Evolutionary conservation across 2,797 vertebrate genomes (phyloP).

Genomic region (Trichosurus vulpecula): DNA sequence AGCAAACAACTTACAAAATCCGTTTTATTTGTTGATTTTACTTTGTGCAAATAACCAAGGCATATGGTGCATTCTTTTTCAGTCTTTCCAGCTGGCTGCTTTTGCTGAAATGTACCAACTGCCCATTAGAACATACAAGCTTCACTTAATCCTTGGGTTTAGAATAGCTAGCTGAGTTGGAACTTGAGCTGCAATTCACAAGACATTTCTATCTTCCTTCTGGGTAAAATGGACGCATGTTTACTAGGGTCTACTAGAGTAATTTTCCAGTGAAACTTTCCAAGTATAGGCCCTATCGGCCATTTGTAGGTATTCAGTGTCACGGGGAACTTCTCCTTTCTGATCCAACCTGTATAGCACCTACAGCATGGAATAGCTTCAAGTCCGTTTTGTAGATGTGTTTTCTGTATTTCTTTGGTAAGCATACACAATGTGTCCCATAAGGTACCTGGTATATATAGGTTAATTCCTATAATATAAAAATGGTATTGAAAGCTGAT

Average conservation of each 20-base stretch:
- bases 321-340: conserved; percentile 1
- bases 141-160: conserved; percentile 7
- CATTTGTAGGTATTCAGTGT: neutral
- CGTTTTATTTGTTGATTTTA: conserved; percentile 61
- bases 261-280: conserved; percentile 40
- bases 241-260: neutral
- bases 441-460: neutral
- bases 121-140: neutral
- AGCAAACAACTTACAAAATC: conserved; percentile 56
- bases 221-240: neutral
- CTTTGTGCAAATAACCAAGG: conserved; percentile 61
- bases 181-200: conserved; percentile 40
- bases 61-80: conserved; percentile 34
- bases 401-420: conserved; percentile 17
- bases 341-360: conserved; percentile 1
- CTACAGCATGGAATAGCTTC: neutral
- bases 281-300: neutral
- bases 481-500: neutral
- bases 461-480: neutral
- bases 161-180: conserved; percentile 17
- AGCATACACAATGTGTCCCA: neutral
- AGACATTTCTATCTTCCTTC: conserved; percentile 36
- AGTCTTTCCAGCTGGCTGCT: neutral
- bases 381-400: neutral
- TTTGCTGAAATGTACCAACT: conserved; percentile 20